These are phyloP conservation scores for Anneissia japonica DNA, from an alignment of 35 echinoderm and acorn worm genomes.

Conservation along the genomic window DNA sequence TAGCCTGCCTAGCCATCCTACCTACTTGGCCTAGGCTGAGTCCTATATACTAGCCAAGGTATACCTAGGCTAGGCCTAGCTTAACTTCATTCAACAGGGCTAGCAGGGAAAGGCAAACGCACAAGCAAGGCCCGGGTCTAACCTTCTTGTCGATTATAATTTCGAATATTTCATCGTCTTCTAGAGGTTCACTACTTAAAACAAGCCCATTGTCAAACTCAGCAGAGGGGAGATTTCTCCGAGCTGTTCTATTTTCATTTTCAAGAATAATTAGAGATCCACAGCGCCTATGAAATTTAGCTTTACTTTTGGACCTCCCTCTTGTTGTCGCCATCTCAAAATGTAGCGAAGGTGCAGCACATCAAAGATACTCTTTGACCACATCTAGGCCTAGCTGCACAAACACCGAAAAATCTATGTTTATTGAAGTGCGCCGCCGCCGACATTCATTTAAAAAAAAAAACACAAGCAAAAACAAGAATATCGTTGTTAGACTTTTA, in stretches of 20 bases:
- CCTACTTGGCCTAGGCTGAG: no score
- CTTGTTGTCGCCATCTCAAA: not conserved
- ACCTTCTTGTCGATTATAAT: slow-evolving; percentile 17
- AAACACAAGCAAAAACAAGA: not conserved
- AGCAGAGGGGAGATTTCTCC: not conserved
- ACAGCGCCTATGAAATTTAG: not conserved
- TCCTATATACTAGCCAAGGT: not conserved
- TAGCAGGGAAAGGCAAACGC: not conserved
- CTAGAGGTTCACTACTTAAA: not conserved
- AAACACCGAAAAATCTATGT: not conserved
- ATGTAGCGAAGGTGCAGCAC: not conserved
- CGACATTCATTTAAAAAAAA: not conserved
- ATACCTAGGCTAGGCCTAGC: not conserved
- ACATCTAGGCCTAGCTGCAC: not conserved
- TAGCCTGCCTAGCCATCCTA: no score
- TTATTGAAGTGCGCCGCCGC: not conserved
- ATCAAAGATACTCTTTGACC: no score
- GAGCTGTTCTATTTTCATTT: slow-evolving; percentile 8
- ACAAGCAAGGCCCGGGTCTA: not conserved
- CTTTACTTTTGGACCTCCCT: not conserved
- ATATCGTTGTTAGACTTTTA: not conserved
- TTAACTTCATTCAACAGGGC: no score
- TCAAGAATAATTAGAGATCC: slow-evolving; percentile 1
- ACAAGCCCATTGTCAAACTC: slow-evolving; percentile 11
- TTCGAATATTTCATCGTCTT: slow-evolving; percentile 18